Conservation (phyloP, 1,140 invertebrate species). For the Megalopta genalis region DNA sequence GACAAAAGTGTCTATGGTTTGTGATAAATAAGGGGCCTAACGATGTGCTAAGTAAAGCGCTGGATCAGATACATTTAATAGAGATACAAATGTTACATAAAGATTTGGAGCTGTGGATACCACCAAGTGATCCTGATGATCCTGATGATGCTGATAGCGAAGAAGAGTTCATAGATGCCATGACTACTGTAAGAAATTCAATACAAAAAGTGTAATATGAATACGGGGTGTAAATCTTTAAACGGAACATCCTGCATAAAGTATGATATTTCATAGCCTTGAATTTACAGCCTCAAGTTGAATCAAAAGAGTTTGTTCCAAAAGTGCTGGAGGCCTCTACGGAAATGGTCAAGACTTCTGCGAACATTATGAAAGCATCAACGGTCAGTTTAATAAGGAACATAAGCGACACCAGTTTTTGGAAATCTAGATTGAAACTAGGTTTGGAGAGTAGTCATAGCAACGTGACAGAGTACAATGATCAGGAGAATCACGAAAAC, state of each 20-base stretch:
- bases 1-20: constrained; percentile 81
- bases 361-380: constrained; percentile 74
- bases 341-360: constrained; percentile 75
- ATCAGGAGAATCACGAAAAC: constrained; percentile 51
- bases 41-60: constrained; percentile 80
- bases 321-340: constrained; percentile 77
- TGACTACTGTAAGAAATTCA: constrained; percentile 66
- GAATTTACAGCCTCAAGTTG: constrained; percentile 69
- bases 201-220: background rate
- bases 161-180: constrained; percentile 71
- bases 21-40: constrained; percentile 81
- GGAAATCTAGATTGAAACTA: constrained; percentile 73
- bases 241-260: background rate
- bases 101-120: constrained; percentile 71
- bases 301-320: constrained; percentile 76
- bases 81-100: constrained; percentile 75
- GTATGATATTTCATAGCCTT: constrained; percentile 25
- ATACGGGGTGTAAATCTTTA: too few relatives aligned
- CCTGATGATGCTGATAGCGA: constrained; percentile 62
- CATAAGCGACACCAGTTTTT: constrained; percentile 72
- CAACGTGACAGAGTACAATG: constrained; percentile 45
- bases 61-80: constrained; percentile 79
- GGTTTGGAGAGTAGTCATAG: constrained; percentile 56
- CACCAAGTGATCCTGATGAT: constrained; percentile 48
- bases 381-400: constrained; percentile 75